Evolutionary conservation across 1,140 invertebrate species (phyloP), one percentile per base, ranked within the genome.

Genomic region (Mamestra configurata): DNA sequence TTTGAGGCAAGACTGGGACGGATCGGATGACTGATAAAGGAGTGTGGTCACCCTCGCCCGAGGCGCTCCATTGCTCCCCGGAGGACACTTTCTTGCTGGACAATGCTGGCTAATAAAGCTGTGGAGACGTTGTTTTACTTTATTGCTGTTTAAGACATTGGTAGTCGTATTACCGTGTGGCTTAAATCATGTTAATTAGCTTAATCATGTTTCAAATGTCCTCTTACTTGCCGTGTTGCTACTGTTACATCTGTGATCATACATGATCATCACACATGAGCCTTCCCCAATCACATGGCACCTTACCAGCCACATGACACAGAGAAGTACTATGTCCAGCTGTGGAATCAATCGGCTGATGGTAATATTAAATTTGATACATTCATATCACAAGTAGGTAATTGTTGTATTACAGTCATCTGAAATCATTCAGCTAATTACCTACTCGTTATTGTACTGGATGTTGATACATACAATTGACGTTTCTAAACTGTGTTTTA

Each of bases 21-120:
- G 88, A 85, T 91, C 88, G 87, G 87, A 83, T 90, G 86, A 87
- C 87, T 87, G 90, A 90, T 92, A 92, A 91, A 91, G 66, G 66
- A 70, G 90, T 86, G 85, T 91, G 86, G 89, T 87, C 87, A 82
- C 87, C 88, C 90, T 90, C 86, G 91, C 89, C 87, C 82, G 79
- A 79, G 87, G 88, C 83, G 55, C 59, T 68, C 57, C 83, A 90
- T 87, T 84, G 86, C 79, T 79, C 91, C 87, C 91, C 40, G 51
- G 88, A 84, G 89, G 59, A 83, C 86, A 86, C 83, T 92, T 89
- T 90, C 90, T 92, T 91, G 87, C 75, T 82, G 86, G 85, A 87
- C 87, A 87, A 72, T 82, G 61, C 64, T n/a, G 43, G 18, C 59
- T 81, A 85, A 49, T 46, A 79, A 66, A 72, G 31, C 57, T 15